These are phyloP conservation scores for Andrena hattorfiana DNA, from an alignment of 2,888 invertebrate species.

Conservation along the genomic window DNA sequence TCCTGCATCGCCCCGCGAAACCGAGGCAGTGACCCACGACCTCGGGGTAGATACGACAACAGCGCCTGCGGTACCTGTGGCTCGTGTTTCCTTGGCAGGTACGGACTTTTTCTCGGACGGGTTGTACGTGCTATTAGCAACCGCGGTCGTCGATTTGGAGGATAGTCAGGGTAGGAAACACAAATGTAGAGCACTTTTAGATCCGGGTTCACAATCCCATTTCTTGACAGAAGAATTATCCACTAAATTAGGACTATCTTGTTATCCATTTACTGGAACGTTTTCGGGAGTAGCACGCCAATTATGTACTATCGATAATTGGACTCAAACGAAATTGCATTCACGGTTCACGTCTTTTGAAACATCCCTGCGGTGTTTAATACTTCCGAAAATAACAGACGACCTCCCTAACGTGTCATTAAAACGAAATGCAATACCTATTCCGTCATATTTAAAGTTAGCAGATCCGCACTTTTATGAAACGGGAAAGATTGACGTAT, in stretches of 20 bases:
- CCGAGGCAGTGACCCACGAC: too few relatives aligned
- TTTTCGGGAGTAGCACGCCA: not conserved
- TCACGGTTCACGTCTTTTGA: not conserved
- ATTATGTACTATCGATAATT: not conserved
- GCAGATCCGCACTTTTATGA: slow-evolving; percentile 2
- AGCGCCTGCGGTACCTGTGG: not conserved
- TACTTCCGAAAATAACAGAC: not conserved
- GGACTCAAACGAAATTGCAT: not conserved
- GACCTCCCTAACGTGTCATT: not conserved
- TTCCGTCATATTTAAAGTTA: not conserved
- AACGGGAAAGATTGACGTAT: not conserved
- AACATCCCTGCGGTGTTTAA: not conserved
- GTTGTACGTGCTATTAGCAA: not conserved
- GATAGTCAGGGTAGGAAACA: slow-evolving; percentile 4
- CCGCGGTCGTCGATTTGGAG: not conserved
- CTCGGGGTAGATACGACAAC: too few relatives aligned
- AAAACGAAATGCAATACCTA: not conserved
- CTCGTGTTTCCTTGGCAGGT: not conserved
- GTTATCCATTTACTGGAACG: not conserved
- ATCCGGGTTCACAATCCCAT: not conserved
- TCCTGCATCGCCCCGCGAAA: not conserved
- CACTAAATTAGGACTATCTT: not conserved
- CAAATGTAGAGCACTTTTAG: not conserved
- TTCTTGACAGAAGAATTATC: not conserved
- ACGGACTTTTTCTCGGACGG: not conserved